Evolutionary conservation across 1,140 invertebrate species (phyloP).

Genomic region (Drosophila guanche): DNA sequence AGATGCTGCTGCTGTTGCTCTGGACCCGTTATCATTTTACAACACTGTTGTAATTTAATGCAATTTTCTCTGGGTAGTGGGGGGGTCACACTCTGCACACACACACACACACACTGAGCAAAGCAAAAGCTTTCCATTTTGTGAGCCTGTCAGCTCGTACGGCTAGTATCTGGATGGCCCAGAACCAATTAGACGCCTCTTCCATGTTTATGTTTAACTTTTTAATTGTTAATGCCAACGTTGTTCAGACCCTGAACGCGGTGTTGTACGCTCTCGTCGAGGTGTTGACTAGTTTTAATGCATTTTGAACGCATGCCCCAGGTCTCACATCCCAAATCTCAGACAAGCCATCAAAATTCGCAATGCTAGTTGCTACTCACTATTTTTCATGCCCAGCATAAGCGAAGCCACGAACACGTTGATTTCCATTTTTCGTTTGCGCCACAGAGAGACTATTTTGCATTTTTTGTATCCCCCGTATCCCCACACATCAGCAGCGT

Average conservation of each 20-base stretch:
- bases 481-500: background rate
- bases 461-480: constrained; percentile 35
- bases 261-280: constrained; percentile 4
- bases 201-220: constrained; percentile 69
- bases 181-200: constrained; percentile 41
- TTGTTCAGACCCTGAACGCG: constrained; percentile 11
- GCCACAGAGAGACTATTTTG: constrained; percentile 54
- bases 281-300: constrained; percentile 49
- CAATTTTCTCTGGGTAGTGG: background rate
- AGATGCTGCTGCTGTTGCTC: background rate
- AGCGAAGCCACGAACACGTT: constrained; percentile 20
- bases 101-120: constrained; percentile 6
- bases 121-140: too few species aligned
- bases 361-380: constrained; percentile 58
- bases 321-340: background rate
- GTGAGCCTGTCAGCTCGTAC: constrained; percentile 41
- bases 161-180: constrained; percentile 30
- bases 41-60: constrained; percentile 28
- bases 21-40: constrained; percentile 33
- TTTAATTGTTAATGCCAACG: constrained; percentile 66
- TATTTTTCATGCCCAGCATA: constrained; percentile 59
- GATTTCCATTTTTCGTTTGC: constrained; percentile 60
- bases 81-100: too few species aligned
- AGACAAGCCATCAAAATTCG: constrained; percentile 58
- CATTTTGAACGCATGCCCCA: constrained; percentile 52